Base-by-base conservation (phyloP, 2,797 vertebrate species). In the Nyctibius grandis region DNA sequence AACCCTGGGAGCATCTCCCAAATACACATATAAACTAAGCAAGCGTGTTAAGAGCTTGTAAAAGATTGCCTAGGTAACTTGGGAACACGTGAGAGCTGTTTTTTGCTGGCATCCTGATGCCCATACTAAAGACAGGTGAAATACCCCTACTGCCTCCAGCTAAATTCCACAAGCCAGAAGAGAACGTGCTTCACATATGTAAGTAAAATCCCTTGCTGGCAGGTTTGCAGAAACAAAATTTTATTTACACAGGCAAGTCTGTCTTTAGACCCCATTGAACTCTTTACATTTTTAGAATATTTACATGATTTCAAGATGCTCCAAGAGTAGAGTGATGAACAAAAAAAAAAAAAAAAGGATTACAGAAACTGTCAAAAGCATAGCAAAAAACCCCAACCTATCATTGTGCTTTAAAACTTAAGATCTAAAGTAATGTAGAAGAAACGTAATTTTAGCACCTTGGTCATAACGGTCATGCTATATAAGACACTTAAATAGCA, bases 211-310 rank as follows among this genome's bases (percentile, higher is more conserved):
- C 76, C 94, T 95, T 96, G 85, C 91, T 93, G 92, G 90, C 91
- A 91, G 59, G 85, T 97, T 97, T 97, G 96, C 97, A 97, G 97
- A 97, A 97, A 97, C 96, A 87, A 96, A 95, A 65, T 97, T 97
- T 97, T 97, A 97, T 97, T 97, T 97, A 97, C 97, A 97, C 95
- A 96, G 88, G 91, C 88, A 97, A 96, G 93, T 97, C 96, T 97
- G 91, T 75, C 91, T 95, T 96, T 83, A 97, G 96, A 97, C 95
- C 91, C 93, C 94, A 91, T 48, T 93, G 81, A 97, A 97, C 95
- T 96, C 97, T 97, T 97, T 97, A 97, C 97, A 97, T 96, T 97
- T 97, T 97, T 97, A 96, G 97, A 97, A 94, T 97, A 97, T 97
- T 97, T 97, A 97, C 97, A 97, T 67, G 87, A 97, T 97, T 97